Evolutionary conservation across 2,888 invertebrate genomes (phyloP).

Genomic region (Folsomia candida): DNA sequence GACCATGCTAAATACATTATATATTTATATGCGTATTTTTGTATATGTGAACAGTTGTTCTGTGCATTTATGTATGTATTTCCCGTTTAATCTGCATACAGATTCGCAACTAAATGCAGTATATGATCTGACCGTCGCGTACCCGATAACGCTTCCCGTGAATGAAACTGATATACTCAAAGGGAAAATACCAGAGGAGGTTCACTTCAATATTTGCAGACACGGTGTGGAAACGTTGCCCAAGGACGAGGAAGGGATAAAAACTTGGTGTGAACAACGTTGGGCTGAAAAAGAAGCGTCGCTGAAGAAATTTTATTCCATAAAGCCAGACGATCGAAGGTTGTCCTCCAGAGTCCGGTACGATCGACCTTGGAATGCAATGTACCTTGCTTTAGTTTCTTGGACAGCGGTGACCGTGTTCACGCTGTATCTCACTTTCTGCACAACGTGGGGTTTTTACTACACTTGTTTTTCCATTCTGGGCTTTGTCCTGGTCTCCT

Average conservation of each 20-base stretch:
- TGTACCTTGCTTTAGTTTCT: slow-evolving; percentile 62
- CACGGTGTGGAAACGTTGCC: slow-evolving; percentile 64
- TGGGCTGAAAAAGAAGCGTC: slow-evolving; percentile 67
- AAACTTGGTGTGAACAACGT: slow-evolving; percentile 64
- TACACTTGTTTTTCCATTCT: slow-evolving; percentile 61
- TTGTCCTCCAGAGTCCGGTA: slow-evolving; percentile 31
- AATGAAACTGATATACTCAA: slow-evolving; percentile 66
- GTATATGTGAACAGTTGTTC: background rate
- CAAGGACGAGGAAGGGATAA: slow-evolving; percentile 60
- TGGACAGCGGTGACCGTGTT: slow-evolving; percentile 64
- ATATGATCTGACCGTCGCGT: slow-evolving; percentile 84
- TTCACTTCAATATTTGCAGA: slow-evolving; percentile 70
- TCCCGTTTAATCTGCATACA: slow-evolving; percentile 1
- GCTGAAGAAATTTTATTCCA: slow-evolving; percentile 61
- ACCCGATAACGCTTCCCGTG: slow-evolving; percentile 72
- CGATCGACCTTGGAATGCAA: slow-evolving; percentile 53
- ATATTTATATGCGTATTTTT: too few species aligned
- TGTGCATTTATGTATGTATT: background rate
- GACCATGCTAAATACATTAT: too few species aligned
- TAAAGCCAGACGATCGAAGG: slow-evolving; percentile 6
- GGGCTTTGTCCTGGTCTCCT: slow-evolving; percentile 60
- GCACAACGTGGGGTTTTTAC: slow-evolving; percentile 58
- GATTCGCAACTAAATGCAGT: slow-evolving; percentile 68
- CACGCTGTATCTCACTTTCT: slow-evolving; percentile 55
- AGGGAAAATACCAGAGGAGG: slow-evolving; percentile 70